Evolutionary conservation across 2,888 invertebrate genomes (phyloP), one percentile per base, ranked within the genome.

Genomic region (Drosophila colorata): DNA sequence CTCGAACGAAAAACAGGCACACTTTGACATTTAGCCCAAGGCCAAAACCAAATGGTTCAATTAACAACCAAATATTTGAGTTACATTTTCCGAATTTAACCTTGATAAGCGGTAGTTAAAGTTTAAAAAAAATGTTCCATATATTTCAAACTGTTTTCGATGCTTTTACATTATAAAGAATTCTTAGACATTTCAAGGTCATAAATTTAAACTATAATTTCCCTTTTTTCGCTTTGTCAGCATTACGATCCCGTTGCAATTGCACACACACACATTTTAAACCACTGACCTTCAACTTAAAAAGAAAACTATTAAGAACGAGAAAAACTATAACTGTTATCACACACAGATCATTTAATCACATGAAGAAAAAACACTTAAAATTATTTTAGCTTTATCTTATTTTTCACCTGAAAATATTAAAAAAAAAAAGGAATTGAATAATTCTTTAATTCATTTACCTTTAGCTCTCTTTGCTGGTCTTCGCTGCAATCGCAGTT

Each of bases 261-360:
- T 47, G 13, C 23, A 31, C 48, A 56, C 46, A 52, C 56, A 47
- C 28, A 20, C 28, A n/a, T 46, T 66, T 65, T 46, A 4, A 43
- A 59, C 40, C 69, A 63, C 70, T 73, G 70, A 61, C 61, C 69
- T 73, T 73, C 46, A 55, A 64, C 40, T 48, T 16, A 8, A 47
- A 46, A 47, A 20, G 3, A 28, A 25, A 25, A 8, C 6, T 31
- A 16, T 11, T 23, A 14, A 18, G 8, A 25, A 13, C 2, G 5
- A 14, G 8, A 23, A 23, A 14, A 33, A 9, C 3, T 14, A n/a
- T 11, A 20, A 16, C 18, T 35, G 38, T 14, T 4, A 14, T n/a
- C 33, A 35, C 20, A 35, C 41, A 9, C 28, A 28, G 28, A 28
- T 37, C 23, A 38, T 38, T 16, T 9, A 1, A 33, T 33, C 11